A percentile compares a stretch with the other conserved stretches of the same genome.
These are phyloP conservation scores for Thymelicus acteon DNA, from an alignment of 2,888 invertebrate species.

Conservation along the genomic window DNA sequence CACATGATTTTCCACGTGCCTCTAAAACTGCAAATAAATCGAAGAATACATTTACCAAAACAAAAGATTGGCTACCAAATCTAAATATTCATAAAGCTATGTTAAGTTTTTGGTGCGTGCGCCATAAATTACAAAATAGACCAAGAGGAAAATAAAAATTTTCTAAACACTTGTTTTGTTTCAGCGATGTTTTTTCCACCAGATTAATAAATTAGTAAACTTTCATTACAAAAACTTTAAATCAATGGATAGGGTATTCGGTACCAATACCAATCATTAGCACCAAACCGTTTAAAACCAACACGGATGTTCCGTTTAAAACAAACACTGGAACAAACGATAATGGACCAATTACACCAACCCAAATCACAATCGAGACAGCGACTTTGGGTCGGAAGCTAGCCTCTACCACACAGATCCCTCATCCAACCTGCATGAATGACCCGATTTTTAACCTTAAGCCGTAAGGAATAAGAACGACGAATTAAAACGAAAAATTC, in stretches of 20 bases:
- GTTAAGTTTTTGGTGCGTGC: no score
- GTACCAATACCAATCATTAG: background rate
- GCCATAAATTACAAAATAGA: no score
- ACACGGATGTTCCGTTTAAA: constrained; percentile 24
- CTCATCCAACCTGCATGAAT: background rate
- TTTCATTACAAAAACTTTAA: background rate
- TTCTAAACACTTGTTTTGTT: no score
- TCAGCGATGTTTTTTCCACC: no score
- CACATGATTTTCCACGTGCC: no score
- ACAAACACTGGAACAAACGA: constrained; percentile 52
- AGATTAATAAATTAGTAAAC: background rate
- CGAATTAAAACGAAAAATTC: constrained; percentile 2
- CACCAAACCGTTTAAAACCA: constrained; percentile 12
- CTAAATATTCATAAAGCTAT: no score
- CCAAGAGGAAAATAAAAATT: no score
- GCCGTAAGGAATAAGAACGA: background rate
- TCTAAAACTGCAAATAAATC: no score
- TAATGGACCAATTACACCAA: constrained; percentile 62
- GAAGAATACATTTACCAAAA: no score
- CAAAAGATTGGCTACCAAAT: no score
- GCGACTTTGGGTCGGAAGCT: constrained; percentile 29
- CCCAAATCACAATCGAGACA: constrained; percentile 53
- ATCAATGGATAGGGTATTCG: background rate
- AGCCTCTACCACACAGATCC: constrained; percentile 11
- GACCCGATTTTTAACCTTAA: constrained; percentile 2